A percentile compares a stretch with the other conserved stretches of the same genome.
These are phyloP conservation scores for Pasiphila rectangulata DNA, from an alignment of 2,888 invertebrate genomes.

Conservation along the genomic window DNA sequence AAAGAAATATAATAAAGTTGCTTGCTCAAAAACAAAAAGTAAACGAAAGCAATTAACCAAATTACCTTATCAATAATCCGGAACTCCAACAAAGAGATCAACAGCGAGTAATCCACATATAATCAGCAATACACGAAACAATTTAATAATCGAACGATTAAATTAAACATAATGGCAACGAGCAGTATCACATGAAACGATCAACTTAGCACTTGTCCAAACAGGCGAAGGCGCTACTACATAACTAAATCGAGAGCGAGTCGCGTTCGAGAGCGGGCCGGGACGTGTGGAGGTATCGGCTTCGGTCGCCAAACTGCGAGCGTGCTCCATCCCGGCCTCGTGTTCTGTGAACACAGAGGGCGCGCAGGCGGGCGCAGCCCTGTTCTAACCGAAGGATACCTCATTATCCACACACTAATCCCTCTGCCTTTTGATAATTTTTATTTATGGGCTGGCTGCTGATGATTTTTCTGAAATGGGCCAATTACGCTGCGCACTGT, in stretches of 20 bases:
- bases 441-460: slow-evolving; percentile 62
- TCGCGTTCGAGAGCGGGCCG: slow-evolving; percentile 42
- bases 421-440: slow-evolving; percentile 74
- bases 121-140: slow-evolving; percentile 60
- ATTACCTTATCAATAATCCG: slow-evolving; percentile 49
- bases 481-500: slow-evolving; percentile 25
- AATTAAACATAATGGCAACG: slow-evolving; percentile 76
- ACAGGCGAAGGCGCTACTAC: slow-evolving; percentile 60
- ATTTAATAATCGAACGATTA: slow-evolving; percentile 70
- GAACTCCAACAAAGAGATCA: slow-evolving; percentile 50
- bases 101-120: slow-evolving; percentile 46
- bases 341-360: slow-evolving; percentile 66
- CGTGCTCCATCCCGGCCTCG: slow-evolving; percentile 55
- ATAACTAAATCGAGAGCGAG: slow-evolving; percentile 52
- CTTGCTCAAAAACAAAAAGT: slow-evolving; percentile 8
- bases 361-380: slow-evolving; percentile 60
- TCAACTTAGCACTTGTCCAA: slow-evolving; percentile 80
- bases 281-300: slow-evolving; percentile 52
- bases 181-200: slow-evolving; percentile 77
- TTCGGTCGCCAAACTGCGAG: slow-evolving; percentile 75
- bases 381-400: slow-evolving; percentile 72
- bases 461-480: slow-evolving; percentile 49
- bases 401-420: slow-evolving; percentile 78
- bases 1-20: background rate
- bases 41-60: slow-evolving; percentile 30